These are phyloP conservation scores for Euproctis similis DNA, from an alignment of 2,888 invertebrate genomes.

Conservation along the genomic window DNA sequence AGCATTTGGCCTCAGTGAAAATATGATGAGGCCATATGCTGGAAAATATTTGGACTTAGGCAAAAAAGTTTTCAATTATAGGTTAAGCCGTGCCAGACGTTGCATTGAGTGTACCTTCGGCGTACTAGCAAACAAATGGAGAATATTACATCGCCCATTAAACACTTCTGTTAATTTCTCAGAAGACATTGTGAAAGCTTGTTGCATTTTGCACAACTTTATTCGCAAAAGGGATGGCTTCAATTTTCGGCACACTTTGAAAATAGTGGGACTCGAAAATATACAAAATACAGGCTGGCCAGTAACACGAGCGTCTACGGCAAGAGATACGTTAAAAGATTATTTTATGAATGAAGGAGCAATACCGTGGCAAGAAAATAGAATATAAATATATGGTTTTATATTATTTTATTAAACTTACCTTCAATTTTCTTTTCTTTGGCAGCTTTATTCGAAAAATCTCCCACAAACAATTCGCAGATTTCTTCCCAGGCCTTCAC, in stretches of 20 bases:
- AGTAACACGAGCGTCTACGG: constrained; percentile 1
- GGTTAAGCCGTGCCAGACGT: constrained; percentile 18
- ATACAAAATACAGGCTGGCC: constrained; percentile 1
- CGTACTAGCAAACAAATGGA: constrained; percentile 30
- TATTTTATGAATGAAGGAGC: constrained; percentile 23
- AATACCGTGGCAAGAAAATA: constrained; percentile 22
- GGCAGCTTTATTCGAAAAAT: constrained; percentile 18
- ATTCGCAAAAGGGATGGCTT: not conserved
- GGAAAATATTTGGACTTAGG: constrained; percentile 13
- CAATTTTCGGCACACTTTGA: constrained; percentile 1
- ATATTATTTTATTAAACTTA: constrained; percentile 19
- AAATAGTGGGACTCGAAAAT: constrained; percentile 1
- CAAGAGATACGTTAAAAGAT: constrained; percentile 10
- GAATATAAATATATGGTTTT: constrained; percentile 19
- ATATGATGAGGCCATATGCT: constrained; percentile 13
- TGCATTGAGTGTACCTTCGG: constrained; percentile 21
- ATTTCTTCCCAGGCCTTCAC: constrained; percentile 24
- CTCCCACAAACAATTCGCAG: constrained; percentile 17
- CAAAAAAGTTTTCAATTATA: constrained; percentile 18
- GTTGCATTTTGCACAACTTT: constrained; percentile 9
- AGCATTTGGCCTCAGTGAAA: constrained; percentile 11
- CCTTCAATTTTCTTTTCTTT: constrained; percentile 22
- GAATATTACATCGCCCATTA: constrained; percentile 32
- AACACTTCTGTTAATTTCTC: constrained; percentile 16
- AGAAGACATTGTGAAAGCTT: constrained; percentile 16